A percentile compares a stretch with the other conserved stretches of the same genome.
Conservation (phyloP, 2,888 invertebrate genomes). For the Drosophila austrosaltans region DNA sequence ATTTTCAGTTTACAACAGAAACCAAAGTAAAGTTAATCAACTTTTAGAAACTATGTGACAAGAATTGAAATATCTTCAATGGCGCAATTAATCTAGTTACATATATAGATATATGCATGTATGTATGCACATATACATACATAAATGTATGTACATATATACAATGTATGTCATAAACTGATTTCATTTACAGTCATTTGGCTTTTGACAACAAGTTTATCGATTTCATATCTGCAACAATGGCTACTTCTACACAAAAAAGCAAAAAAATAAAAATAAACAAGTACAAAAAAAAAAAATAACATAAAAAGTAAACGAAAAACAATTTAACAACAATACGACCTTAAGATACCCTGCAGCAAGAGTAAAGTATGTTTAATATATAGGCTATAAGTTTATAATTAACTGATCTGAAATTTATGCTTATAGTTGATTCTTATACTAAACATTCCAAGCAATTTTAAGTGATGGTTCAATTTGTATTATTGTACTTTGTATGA, state of each 20-base stretch:
- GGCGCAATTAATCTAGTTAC: conserved; percentile 7
- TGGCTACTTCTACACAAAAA: neutral
- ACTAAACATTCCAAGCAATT: too few relatives aligned
- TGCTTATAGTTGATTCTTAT: too few relatives aligned
- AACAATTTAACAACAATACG: neutral
- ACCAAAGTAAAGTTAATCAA: neutral
- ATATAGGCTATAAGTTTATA: too few relatives aligned
- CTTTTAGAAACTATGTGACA: neutral
- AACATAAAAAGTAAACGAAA: neutral
- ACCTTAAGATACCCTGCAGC: neutral
- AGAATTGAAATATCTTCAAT: conserved; percentile 3
- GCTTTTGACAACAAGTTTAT: conserved; percentile 9
- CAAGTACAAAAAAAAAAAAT: neutral
- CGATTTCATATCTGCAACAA: conserved; percentile 17
- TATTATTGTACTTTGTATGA: too few relatives aligned
- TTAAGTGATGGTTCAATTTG: too few relatives aligned
- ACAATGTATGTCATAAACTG: conserved; percentile 5
- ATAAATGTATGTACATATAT: neutral
- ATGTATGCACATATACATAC: neutral
- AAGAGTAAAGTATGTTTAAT: too few relatives aligned
- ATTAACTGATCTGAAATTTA: too few relatives aligned
- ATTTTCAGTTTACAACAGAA: neutral
- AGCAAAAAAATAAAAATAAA: neutral
- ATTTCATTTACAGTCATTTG: conserved; percentile 16
- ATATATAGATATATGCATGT: neutral